Conservation (phyloP, 2,888 invertebrate genomes). For the Mesoligia furuncula region DNA sequence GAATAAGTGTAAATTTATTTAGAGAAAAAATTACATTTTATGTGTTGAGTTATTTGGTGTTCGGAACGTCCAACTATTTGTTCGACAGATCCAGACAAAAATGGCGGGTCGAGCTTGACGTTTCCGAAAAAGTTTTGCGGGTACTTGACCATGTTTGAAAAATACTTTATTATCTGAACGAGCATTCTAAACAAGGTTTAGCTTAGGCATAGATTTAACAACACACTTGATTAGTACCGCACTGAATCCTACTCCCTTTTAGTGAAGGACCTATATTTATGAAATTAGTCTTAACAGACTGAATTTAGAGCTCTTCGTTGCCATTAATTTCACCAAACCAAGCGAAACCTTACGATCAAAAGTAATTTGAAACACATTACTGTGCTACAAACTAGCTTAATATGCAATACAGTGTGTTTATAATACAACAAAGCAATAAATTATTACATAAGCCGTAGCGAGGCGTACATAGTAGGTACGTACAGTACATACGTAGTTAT, state of each 20-base stretch:
- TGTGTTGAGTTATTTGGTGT: background rate
- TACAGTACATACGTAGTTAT: slow-evolving; percentile 39
- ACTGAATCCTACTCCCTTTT: background rate
- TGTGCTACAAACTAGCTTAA: slow-evolving; percentile 52
- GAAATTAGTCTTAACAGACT: background rate
- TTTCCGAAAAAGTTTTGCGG: background rate
- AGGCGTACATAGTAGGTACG: slow-evolving; percentile 25
- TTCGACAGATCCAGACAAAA: background rate
- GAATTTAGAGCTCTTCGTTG: no score
- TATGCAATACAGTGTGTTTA: slow-evolving; percentile 43
- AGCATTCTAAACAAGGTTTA: background rate
- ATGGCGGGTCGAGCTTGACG: background rate
- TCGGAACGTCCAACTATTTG: background rate
- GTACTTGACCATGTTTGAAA: background rate
- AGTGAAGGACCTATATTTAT: background rate
- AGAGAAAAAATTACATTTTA: background rate
- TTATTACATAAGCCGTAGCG: slow-evolving; percentile 69
- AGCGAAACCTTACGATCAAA: slow-evolving; percentile 18
- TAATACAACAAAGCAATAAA: slow-evolving; percentile 67
- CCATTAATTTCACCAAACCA: slow-evolving; percentile 19
- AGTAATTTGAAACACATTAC: slow-evolving; percentile 28
- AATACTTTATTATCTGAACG: background rate
- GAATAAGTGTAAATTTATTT: background rate
- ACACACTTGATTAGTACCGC: background rate
- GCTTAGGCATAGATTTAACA: background rate